Conservation (phyloP, 2,888 invertebrate genomes). For the Amblyteles armatorius region DNA sequence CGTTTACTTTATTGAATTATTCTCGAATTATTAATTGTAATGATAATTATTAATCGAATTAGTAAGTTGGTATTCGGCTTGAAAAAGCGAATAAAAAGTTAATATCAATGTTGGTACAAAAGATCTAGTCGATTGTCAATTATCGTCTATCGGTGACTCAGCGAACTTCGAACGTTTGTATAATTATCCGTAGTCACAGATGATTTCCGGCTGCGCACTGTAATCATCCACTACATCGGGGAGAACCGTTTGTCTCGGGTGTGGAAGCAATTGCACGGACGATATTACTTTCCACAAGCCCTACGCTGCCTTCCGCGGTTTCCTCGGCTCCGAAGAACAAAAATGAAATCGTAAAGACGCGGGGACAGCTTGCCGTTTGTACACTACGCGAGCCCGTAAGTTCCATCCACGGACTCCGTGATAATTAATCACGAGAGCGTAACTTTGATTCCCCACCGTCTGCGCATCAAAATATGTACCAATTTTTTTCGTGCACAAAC, state of each 20-base stretch:
- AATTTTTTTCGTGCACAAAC: not conserved
- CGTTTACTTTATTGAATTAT: too few species aligned
- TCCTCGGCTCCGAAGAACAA: not conserved
- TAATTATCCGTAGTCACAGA: not conserved
- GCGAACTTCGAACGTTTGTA: not conserved
- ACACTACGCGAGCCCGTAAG: not conserved
- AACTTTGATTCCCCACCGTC: not conserved
- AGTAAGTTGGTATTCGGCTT: not conserved
- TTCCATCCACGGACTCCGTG: not conserved
- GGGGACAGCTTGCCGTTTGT: not conserved
- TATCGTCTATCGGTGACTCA: not conserved
- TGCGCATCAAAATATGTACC: not conserved
- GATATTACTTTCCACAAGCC: not conserved
- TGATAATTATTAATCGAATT: too few species aligned
- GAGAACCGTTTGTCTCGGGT: not conserved
- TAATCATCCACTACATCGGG: not conserved
- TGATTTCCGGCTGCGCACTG: too few species aligned
- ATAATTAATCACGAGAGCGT: not conserved
- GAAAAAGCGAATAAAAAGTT: not conserved
- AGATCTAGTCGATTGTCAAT: not conserved
- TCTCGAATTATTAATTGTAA: too few species aligned
- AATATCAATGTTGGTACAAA: not conserved
- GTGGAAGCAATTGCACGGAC: not conserved
- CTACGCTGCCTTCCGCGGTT: not conserved
- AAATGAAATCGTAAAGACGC: conserved; percentile 40